These are phyloP conservation scores for Eupithecia insigniata DNA, from an alignment of 2,888 invertebrate species.

Conservation along the genomic window DNA sequence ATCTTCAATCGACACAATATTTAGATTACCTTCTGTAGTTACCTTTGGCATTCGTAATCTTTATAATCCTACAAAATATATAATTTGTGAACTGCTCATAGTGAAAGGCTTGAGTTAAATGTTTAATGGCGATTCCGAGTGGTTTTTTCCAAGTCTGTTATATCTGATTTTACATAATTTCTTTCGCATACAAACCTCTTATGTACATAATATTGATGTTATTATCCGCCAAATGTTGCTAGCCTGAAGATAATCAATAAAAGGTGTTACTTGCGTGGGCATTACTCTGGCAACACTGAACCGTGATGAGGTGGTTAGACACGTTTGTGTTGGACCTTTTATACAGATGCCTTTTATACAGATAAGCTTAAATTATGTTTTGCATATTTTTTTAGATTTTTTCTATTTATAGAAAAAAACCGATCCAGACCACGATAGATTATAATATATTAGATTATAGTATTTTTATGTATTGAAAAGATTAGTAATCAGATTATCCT, in stretches of 20 bases:
- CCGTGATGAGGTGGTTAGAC: background rate
- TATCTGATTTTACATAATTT: background rate
- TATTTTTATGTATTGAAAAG: background rate
- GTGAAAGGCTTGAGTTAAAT: background rate
- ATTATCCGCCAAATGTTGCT: background rate
- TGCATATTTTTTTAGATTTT: background rate
- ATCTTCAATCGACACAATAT: background rate
- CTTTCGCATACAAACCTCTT: background rate
- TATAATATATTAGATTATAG: background rate
- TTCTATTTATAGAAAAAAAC: background rate
- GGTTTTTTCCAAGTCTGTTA: background rate
- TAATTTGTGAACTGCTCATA: background rate
- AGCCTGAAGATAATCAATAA: background rate
- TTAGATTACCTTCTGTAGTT: background rate
- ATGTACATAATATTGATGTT: background rate
- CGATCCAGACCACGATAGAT: background rate
- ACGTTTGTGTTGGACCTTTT: slow-evolving; percentile 3
- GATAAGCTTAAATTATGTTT: background rate
- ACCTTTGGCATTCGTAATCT: background rate
- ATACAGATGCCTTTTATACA: background rate
- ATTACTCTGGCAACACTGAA: background rate
- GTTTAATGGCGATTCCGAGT: background rate
- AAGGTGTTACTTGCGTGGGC: slow-evolving; percentile 20
- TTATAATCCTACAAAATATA: background rate
- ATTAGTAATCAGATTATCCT: slow-evolving; percentile 1